These are phyloP conservation scores for Tridacna crocea DNA, from an alignment of 2,888 invertebrate genomes.

Conservation along the genomic window DNA sequence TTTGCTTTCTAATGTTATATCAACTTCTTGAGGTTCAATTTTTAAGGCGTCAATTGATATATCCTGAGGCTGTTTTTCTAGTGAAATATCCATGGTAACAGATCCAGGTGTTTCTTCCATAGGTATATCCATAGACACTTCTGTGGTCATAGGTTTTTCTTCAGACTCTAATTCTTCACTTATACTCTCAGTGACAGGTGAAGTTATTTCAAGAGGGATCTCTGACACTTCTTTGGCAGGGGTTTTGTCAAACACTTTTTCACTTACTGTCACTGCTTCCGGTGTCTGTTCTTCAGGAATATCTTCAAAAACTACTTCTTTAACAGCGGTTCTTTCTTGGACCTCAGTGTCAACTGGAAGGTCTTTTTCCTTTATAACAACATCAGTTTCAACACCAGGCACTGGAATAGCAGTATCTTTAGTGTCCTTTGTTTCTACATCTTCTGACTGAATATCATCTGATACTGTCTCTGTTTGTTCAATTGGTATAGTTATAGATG, in stretches of 20 bases:
- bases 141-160: constrained; percentile 19
- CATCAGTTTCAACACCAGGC: background rate
- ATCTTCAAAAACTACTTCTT: constrained; percentile 9
- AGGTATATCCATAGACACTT: constrained; percentile 22
- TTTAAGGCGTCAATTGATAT: background rate
- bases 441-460: constrained; percentile 13
- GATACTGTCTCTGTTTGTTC: constrained; percentile 15
- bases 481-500: constrained; percentile 20
- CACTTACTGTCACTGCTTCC: background rate
- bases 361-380: constrained; percentile 8
- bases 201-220: background rate
- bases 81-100: constrained; percentile 19
- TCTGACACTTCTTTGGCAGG: constrained; percentile 18
- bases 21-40: constrained; percentile 7
- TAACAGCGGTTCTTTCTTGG: constrained; percentile 23
- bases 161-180: constrained; percentile 8
- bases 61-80: background rate
- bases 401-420: constrained; percentile 23
- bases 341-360: constrained; percentile 39
- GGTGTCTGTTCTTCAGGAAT: constrained; percentile 6
- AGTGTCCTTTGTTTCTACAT: constrained; percentile 26
- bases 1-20: background rate
- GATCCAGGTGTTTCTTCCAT: constrained; percentile 26
- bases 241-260: constrained; percentile 5
- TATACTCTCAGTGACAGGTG: constrained; percentile 24